phyloP scores from a whole-genome alignment of 2,797 vertebrate species.

The Peromyscus attwateri region DNA sequence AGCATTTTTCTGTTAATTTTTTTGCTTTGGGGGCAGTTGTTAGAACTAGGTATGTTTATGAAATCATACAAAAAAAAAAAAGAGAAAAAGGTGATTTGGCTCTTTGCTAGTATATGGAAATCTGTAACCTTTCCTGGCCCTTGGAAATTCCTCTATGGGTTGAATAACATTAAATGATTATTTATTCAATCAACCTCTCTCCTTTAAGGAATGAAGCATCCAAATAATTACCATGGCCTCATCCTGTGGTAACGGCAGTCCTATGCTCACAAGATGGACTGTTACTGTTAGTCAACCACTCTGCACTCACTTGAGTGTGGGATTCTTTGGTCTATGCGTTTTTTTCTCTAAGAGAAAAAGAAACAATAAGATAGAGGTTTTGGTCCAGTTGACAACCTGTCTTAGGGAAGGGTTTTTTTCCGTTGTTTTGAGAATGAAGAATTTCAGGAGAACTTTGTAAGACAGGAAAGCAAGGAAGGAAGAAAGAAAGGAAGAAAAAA shows the following conservation, averaged over 20 bases:
- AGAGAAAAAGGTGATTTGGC: not conserved
- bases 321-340: not conserved
- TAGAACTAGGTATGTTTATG: conserved; percentile 20
- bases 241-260: not conserved
- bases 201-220: not conserved
- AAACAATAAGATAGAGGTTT: not conserved
- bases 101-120: not conserved
- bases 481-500: not conserved
- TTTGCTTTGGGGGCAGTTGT: conserved; percentile 16
- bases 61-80: not conserved
- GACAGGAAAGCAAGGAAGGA: not conserved
- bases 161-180: not conserved
- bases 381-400: conserved; percentile 11
- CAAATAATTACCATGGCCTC: not conserved
- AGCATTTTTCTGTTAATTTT: conserved; percentile 58
- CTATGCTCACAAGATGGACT: not conserved
- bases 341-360: not conserved
- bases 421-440: not conserved
- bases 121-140: not conserved
- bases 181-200: not conserved
- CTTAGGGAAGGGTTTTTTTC: not conserved
- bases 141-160: not conserved
- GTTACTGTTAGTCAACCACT: not conserved
- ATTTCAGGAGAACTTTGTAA: not conserved
- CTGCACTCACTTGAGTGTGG: not conserved